These are phyloP conservation scores for Drosophila athabasca DNA, from an alignment of 1,140 invertebrate genomes.

Conservation along the genomic window DNA sequence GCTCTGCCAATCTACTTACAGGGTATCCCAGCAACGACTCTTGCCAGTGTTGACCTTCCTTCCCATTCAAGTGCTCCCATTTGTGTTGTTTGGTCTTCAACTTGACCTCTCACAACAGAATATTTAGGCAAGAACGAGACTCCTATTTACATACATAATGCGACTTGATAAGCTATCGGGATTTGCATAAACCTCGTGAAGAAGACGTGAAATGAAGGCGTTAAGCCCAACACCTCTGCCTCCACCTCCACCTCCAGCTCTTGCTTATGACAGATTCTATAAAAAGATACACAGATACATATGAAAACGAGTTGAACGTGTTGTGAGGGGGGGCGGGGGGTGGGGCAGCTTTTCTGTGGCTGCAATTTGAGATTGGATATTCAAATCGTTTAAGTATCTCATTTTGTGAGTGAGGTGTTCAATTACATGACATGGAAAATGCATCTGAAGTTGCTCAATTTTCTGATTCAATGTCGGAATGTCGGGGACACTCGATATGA, in stretches of 20 bases:
- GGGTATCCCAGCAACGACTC: background rate
- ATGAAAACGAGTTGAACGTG: constrained; percentile 34
- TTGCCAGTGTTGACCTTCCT: background rate
- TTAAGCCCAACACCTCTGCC: constrained; percentile 47
- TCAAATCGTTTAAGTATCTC: constrained; percentile 42
- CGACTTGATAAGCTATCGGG: constrained; percentile 54
- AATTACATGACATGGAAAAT: constrained; percentile 69
- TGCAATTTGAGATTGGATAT: constrained; percentile 28
- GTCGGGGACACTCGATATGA: constrained; percentile 30
- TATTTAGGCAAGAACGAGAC: constrained; percentile 7
- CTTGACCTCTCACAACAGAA: constrained; percentile 43
- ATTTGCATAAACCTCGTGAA: constrained; percentile 61
- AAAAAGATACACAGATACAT: constrained; percentile 19
- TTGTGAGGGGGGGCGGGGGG: background rate
- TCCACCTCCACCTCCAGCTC: constrained; percentile 30
- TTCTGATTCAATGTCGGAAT: constrained; percentile 45
- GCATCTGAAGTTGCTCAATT: constrained; percentile 46
- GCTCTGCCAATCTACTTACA: background rate
- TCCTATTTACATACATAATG: constrained; percentile 45
- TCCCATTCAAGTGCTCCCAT: constrained; percentile 22
- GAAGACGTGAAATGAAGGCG: constrained; percentile 42
- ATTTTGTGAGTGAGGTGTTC: constrained; percentile 62
- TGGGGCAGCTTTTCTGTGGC: constrained; percentile 21
- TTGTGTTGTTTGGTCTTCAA: constrained; percentile 45
- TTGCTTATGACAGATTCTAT: constrained; percentile 24